phyloP scores from a whole-genome alignment of 2,888 invertebrate species.

The Platerodrilus igneus region DNA sequence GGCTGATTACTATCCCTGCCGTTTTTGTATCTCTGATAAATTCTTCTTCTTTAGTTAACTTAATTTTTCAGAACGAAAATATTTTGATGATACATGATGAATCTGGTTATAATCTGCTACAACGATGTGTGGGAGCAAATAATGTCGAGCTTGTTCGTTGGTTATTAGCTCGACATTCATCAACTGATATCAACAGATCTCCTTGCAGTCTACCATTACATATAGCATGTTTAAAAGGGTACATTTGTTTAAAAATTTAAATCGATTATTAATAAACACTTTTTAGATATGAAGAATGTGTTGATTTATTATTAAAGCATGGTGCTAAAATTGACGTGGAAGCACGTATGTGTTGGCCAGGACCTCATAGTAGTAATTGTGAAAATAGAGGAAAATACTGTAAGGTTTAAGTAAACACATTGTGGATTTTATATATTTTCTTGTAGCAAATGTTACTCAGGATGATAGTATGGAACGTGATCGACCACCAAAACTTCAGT shows the following conservation, averaged over 20 bases:
- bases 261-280: slow-evolving; percentile 7
- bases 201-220: slow-evolving; percentile 72
- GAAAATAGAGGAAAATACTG: slow-evolving; percentile 64
- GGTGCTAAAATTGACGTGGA: slow-evolving; percentile 68
- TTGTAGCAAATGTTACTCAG: slow-evolving; percentile 45
- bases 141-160: slow-evolving; percentile 66
- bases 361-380: slow-evolving; percentile 65
- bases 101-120: slow-evolving; percentile 66
- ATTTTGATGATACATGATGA: slow-evolving; percentile 63
- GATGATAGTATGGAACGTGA: slow-evolving; percentile 51
- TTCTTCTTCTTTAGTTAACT: neutral
- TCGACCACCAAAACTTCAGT: slow-evolving; percentile 56
- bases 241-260: slow-evolving; percentile 24
- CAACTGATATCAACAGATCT: slow-evolving; percentile 62
- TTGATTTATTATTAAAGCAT: slow-evolving; percentile 62
- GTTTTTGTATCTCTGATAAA: too few species aligned
- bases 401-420: too few species aligned
- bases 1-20: too few species aligned
- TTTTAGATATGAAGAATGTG: slow-evolving; percentile 60
- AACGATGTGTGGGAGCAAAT: slow-evolving; percentile 68
- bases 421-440: neutral
- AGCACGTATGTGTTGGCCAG: slow-evolving; percentile 72
- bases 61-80: slow-evolving; percentile 59
- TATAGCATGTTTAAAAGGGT: slow-evolving; percentile 68
- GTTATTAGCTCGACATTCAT: slow-evolving; percentile 58